Evolutionary conservation across 2,888 invertebrate genomes (phyloP).

Genomic region (Callinectes sapidus): DNA sequence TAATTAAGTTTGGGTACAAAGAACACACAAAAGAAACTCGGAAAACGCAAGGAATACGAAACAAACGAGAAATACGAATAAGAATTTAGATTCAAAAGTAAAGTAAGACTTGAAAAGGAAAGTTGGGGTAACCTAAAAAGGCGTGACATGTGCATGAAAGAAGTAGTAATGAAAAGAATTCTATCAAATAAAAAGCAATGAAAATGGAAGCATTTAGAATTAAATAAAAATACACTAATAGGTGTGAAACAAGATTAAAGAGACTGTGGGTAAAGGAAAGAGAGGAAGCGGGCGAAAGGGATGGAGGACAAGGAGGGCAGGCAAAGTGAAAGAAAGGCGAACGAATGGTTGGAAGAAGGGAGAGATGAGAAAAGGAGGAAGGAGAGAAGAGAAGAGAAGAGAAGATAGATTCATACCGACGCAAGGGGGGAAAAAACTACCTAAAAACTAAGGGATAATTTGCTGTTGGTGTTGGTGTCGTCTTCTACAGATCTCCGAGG

Average conservation of each 20-base stretch:
- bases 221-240: conserved; percentile 6
- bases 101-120: not conserved
- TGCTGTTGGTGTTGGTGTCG: conserved; percentile 26
- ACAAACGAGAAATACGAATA: not conserved
- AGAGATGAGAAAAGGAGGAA: not conserved
- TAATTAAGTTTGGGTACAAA: conserved; percentile 31
- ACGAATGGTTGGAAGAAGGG: not conserved
- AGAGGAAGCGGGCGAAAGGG: conserved; percentile 6
- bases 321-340: not conserved
- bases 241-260: not conserved
- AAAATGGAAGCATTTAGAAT: not conserved
- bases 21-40: conserved; percentile 16
- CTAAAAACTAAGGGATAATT: conserved; percentile 39
- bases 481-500: conserved; percentile 17
- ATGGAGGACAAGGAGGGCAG: not conserved
- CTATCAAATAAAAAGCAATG: not conserved
- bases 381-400: conserved; percentile 24
- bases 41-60: conserved; percentile 18
- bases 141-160: not conserved
- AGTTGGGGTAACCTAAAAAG: not conserved
- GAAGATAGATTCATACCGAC: not conserved
- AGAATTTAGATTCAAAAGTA: not conserved
- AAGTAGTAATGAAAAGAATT: conserved; percentile 5
- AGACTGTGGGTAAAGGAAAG: conserved; percentile 12
- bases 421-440: not conserved